These are phyloP conservation scores for Turdus rufiventris DNA, from an alignment of 2,113 vertebrate genomes.

Conservation along the genomic window DNA sequence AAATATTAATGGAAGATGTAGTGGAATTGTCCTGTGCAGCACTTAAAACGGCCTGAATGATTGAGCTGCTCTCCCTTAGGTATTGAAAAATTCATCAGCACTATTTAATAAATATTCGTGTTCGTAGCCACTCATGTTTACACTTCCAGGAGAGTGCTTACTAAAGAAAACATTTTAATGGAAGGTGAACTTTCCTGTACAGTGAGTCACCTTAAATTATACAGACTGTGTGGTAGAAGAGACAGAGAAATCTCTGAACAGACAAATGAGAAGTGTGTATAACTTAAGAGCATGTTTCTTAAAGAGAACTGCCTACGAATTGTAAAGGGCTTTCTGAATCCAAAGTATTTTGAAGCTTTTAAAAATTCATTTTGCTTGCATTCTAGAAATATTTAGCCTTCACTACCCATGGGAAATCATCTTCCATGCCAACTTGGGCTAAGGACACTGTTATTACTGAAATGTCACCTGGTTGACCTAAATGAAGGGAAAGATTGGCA, in stretches of 20 bases:
- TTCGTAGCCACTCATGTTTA: constrained; percentile 81
- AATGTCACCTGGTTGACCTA: constrained; percentile 21
- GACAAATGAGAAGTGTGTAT: constrained; percentile 64
- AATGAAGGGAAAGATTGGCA: neutral
- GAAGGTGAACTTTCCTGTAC: constrained; percentile 78
- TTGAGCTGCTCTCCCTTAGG: constrained; percentile 81
- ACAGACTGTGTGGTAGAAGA: constrained; percentile 58
- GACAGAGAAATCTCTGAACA: constrained; percentile 70
- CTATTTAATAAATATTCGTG: constrained; percentile 85
- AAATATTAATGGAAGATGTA: constrained; percentile 85
- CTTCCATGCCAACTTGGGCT: neutral
- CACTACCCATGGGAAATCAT: neutral
- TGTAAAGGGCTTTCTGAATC: constrained; percentile 46
- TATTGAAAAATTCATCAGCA: constrained; percentile 85
- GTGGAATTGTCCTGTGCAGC: constrained; percentile 82
- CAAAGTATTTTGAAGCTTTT: constrained; percentile 63
- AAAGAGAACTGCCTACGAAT: constrained; percentile 37
- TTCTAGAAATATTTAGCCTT: constrained; percentile 73
- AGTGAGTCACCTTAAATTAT: constrained; percentile 82
- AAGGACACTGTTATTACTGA: constrained; percentile 22
- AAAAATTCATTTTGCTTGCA: constrained; percentile 73
- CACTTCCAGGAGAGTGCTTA: constrained; percentile 83
- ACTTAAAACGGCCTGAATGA: constrained; percentile 82
- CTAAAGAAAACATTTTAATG: constrained; percentile 85
- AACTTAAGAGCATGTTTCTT: constrained; percentile 63